These are phyloP conservation scores for Norana najaformis DNA, from an alignment of 2,888 invertebrate genomes.

Conservation along the genomic window DNA sequence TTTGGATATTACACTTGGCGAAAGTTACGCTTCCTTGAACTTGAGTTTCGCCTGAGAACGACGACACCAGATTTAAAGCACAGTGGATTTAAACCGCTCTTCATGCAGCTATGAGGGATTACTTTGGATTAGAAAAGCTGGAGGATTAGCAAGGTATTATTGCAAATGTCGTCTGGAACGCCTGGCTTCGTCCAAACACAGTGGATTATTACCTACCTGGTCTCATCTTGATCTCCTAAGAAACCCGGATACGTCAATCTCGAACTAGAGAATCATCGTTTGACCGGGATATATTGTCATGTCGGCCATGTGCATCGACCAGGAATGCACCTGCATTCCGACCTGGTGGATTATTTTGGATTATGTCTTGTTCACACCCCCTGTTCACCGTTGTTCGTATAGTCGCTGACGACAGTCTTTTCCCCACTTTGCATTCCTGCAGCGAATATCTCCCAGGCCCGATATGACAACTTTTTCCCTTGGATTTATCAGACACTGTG, in stretches of 20 bases:
- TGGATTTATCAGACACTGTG: background rate
- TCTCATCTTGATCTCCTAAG: background rate
- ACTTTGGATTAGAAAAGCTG: background rate
- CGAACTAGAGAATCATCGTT: background rate
- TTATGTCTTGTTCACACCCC: slow-evolving; percentile 8
- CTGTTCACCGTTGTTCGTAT: background rate
- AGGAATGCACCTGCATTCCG: background rate
- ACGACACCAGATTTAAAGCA: background rate
- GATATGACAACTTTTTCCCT: background rate
- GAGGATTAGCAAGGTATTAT: background rate
- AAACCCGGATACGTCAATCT: background rate
- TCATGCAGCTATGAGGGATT: background rate
- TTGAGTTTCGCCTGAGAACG: background rate
- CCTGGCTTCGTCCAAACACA: background rate
- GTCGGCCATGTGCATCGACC: background rate
- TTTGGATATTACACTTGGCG: no score
- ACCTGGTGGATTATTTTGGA: slow-evolving; percentile 21
- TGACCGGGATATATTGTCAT: background rate
- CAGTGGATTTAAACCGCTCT: background rate
- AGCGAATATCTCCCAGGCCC: background rate
- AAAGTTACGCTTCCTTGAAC: background rate
- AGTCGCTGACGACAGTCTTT: background rate
- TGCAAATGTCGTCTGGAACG: background rate
- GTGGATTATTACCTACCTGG: background rate
- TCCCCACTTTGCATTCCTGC: background rate